These are phyloP conservation scores for Scaptomyza reducta DNA, from an alignment of 2,888 invertebrate genomes.

Conservation along the genomic window DNA sequence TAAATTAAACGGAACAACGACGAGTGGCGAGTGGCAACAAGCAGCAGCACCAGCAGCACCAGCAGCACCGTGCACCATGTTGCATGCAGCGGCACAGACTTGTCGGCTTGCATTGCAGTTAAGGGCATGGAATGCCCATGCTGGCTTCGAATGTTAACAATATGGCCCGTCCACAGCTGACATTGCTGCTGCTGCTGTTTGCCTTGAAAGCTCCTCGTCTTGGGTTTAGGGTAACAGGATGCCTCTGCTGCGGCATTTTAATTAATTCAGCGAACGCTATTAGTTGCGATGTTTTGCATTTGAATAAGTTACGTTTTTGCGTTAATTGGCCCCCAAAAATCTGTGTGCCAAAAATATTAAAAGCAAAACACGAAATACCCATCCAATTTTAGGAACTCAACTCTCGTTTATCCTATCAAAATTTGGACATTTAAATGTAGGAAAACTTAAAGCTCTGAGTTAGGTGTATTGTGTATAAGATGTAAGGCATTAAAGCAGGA, in stretches of 20 bases:
- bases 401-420: too few relatives aligned
- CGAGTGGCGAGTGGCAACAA: neutral
- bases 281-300: slow-evolving; percentile 77
- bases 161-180: slow-evolving; percentile 40
- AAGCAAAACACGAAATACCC: neutral
- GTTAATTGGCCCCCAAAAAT: slow-evolving; percentile 10
- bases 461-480: too few relatives aligned
- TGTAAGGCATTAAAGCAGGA: too few relatives aligned
- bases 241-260: neutral
- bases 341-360: neutral
- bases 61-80: neutral
- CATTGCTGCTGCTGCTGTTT: slow-evolving; percentile 4
- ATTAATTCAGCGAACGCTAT: slow-evolving; percentile 61
- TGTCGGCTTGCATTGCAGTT: neutral
- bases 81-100: neutral
- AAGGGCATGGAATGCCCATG: slow-evolving; percentile 6
- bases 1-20: slow-evolving; percentile 62
- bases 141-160: slow-evolving; percentile 58
- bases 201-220: neutral
- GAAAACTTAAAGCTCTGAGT: too few relatives aligned
- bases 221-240: neutral
- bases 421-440: too few relatives aligned
- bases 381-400: neutral
- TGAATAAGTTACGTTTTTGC: slow-evolving; percentile 67
- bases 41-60: neutral